Percentiles rank a stretch among this genome's conserved stretches.
Evolutionary conservation across 2,113 vertebrate species (phyloP).

Genomic region (Ginglymostoma cirratum): DNA sequence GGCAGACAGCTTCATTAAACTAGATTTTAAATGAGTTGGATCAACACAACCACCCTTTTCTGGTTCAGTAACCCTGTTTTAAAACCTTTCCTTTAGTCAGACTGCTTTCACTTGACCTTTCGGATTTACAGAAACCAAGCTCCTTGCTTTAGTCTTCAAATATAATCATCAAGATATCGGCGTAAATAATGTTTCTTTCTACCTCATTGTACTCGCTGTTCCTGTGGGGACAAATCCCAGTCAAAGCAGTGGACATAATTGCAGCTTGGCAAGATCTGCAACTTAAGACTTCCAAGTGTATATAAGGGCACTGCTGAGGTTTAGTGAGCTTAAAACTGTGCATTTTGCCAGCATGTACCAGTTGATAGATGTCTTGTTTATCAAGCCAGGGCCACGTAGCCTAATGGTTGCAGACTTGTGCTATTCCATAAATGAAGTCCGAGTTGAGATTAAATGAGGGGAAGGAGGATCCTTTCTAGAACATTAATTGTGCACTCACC

Average conservation of each 20-base stretch:
- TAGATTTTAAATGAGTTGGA: not conserved
- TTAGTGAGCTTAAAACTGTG: not conserved
- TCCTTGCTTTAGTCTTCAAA: not conserved
- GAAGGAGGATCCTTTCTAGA: not conserved
- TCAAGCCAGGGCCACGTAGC: no score
- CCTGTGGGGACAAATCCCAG: not conserved
- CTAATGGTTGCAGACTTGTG: not conserved
- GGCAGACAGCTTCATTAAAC: not conserved
- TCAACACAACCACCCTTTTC: not conserved
- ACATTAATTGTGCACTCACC: not conserved
- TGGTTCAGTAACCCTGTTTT: not conserved
- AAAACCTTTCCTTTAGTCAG: not conserved
- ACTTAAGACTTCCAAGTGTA: not conserved
- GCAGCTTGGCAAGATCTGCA: not conserved
- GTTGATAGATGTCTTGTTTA: not conserved
- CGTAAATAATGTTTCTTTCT: not conserved
- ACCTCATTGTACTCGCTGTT: not conserved
- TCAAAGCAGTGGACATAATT: not conserved
- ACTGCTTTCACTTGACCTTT: not conserved
- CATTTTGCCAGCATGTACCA: not conserved
- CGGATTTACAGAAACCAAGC: not conserved
- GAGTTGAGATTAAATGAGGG: not conserved
- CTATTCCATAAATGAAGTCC: not conserved
- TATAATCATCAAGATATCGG: not conserved
- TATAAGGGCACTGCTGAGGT: not conserved